A percentile compares a stretch with the other conserved stretches of the same genome.
phyloP scores from a whole-genome alignment of 2,888 invertebrate genomes.

The Dusona sp. region DNA sequence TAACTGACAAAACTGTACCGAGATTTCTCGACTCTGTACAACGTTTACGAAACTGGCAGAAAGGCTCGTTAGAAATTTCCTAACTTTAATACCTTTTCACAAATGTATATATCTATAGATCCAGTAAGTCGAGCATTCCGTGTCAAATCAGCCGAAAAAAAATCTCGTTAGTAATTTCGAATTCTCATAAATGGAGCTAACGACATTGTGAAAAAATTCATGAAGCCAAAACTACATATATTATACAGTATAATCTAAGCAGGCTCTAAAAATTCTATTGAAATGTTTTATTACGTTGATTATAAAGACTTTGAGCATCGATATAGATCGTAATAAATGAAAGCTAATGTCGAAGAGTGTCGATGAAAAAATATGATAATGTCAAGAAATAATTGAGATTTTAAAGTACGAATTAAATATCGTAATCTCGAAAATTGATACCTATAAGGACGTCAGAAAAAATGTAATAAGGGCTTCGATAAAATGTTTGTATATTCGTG shows the following conservation, averaged over 20 bases:
- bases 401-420: background rate
- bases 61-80: slow-evolving; percentile 44
- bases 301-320: background rate
- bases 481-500: background rate
- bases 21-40: slow-evolving; percentile 17
- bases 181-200: background rate
- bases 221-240: background rate
- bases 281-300: background rate
- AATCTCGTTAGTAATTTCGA: background rate
- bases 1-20: slow-evolving; percentile 30
- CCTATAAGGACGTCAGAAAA: background rate
- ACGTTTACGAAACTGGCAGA: slow-evolving; percentile 58
- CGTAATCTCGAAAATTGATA: background rate
- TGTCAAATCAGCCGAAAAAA: background rate
- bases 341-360: background rate
- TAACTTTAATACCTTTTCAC: slow-evolving; percentile 30
- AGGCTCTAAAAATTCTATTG: background rate
- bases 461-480: background rate
- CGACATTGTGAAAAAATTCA: background rate
- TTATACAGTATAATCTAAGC: background rate
- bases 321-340: background rate
- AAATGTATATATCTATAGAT: background rate
- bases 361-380: background rate
- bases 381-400: background rate
- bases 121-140: background rate